phyloP scores from a whole-genome alignment of 92 coral and sea anemone genomes.

The Plumapathes pennacea region DNA sequence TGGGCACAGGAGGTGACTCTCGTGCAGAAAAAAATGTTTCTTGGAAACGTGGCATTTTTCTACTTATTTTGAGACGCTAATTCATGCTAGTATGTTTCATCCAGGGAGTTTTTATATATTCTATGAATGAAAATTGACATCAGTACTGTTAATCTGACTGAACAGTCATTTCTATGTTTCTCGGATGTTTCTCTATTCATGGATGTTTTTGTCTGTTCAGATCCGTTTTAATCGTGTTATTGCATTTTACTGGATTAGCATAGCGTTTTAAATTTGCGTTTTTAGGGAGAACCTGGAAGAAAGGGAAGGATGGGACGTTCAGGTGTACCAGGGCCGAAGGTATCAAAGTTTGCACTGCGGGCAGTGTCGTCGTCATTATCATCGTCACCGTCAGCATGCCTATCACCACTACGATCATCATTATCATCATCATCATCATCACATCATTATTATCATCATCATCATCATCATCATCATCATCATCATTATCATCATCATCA shows the following conservation, averaged over 20 bases:
- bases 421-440: not conserved
- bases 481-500: not conserved
- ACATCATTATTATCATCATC: not conserved
- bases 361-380: not conserved
- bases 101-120: too few species aligned
- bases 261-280: not conserved
- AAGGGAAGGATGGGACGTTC: slow-evolving; percentile 31
- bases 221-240: not conserved
- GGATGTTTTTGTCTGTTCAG: not conserved
- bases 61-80: too few species aligned
- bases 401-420: not conserved
- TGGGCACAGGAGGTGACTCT: too few species aligned
- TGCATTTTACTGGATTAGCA: not conserved
- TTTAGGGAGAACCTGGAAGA: slow-evolving; percentile 42
- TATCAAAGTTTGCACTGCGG: not conserved
- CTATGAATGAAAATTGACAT: too few species aligned
- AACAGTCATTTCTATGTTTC: too few species aligned
- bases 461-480: not conserved
- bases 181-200: too few species aligned
- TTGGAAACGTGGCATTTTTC: too few species aligned
- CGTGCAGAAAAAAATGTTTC: too few species aligned
- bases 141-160: too few species aligned
- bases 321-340: slow-evolving; percentile 53
- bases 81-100: too few species aligned
- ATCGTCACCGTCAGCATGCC: not conserved